These are phyloP conservation scores for Serilophus lunatus DNA, from an alignment of 2,113 vertebrate genomes.

Conservation along the genomic window DNA sequence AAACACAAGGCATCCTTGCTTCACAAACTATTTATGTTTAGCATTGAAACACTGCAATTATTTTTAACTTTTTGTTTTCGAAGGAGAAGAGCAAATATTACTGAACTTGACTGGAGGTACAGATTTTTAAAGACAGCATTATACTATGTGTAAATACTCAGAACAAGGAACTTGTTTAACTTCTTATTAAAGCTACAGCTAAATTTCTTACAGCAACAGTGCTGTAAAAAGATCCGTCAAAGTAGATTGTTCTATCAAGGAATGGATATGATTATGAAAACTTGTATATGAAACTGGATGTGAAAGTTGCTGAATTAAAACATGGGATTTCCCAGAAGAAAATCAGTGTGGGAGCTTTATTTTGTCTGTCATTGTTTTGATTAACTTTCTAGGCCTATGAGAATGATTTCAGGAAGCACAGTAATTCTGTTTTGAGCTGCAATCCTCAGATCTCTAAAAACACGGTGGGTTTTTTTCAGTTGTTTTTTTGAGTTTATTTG, in stretches of 20 bases:
- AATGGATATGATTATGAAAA: neutral
- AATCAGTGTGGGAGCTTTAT: neutral
- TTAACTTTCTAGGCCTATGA: neutral
- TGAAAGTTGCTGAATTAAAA: neutral
- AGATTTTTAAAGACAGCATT: neutral
- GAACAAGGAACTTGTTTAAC: neutral
- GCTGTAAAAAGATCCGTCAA: neutral
- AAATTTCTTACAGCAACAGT: neutral
- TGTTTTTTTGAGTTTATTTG: neutral
- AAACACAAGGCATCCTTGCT: neutral
- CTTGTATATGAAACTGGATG: neutral
- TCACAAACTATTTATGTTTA: neutral
- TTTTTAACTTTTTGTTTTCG: neutral
- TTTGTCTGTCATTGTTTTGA: neutral
- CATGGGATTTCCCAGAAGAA: neutral
- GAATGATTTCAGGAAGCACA: neutral
- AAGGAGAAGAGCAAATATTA: neutral
- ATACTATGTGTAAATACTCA: neutral
- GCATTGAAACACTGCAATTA: neutral
- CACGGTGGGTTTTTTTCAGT: neutral
- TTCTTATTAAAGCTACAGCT: neutral
- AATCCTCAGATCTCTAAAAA: neutral
- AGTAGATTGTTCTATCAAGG: neutral
- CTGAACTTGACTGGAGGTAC: neutral
- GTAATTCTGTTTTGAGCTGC: neutral